Conservation (phyloP, 1,140 invertebrate genomes). For the Protaetia brevitarsis region DNA sequence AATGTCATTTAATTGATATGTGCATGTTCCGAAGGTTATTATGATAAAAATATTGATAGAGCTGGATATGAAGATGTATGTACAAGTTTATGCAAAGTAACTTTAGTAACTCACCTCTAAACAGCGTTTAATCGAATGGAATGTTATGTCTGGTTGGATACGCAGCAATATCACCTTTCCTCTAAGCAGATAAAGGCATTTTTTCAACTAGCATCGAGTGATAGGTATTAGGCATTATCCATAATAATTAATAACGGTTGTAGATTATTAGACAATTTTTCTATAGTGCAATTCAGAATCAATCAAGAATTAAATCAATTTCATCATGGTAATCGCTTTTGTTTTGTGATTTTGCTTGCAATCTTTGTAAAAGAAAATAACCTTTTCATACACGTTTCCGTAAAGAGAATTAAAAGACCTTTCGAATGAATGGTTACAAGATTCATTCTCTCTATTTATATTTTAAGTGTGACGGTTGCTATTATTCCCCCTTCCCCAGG, state of each 20-base stretch:
- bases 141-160: not conserved
- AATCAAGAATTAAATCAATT: not conserved
- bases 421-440: too few relatives aligned
- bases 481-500: too few relatives aligned
- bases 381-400: too few relatives aligned
- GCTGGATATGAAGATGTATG: too few relatives aligned
- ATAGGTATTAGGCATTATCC: conserved; percentile 21
- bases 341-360: not conserved
- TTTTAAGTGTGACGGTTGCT: too few relatives aligned
- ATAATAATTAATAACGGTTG: conserved; percentile 21
- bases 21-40: not conserved
- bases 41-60: not conserved
- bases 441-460: too few relatives aligned
- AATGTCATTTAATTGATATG: not conserved
- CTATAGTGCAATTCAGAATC: not conserved
- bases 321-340: conserved; percentile 8
- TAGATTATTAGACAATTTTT: conserved; percentile 1
- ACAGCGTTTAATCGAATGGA: not conserved
- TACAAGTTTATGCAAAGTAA: too few relatives aligned
- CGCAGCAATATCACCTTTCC: too few relatives aligned
- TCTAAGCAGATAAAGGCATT: not conserved
- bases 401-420: too few relatives aligned
- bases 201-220: conserved; percentile 5
- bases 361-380: too few relatives aligned
- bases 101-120: not conserved